phyloP scores from a whole-genome alignment of 2,113 vertebrate species.

The Upupa epops region DNA sequence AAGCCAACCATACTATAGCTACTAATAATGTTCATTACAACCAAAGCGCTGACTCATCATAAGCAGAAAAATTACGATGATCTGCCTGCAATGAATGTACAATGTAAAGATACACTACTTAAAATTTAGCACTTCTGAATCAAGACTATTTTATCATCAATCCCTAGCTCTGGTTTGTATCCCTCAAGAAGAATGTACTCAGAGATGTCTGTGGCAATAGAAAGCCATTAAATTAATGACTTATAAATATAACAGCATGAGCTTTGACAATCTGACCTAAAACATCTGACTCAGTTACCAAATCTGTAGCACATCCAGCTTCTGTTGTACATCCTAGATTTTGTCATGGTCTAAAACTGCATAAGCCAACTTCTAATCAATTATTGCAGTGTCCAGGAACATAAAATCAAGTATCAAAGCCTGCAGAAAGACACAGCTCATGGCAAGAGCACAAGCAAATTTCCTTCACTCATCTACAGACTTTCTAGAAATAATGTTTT shows the following conservation, averaged over 20 bases:
- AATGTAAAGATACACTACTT: background rate
- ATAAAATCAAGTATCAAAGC: background rate
- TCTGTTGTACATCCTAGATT: background rate
- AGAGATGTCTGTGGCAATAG: background rate
- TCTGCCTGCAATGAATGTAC: background rate
- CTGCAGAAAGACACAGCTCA: background rate
- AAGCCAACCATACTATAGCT: fast-evolving
- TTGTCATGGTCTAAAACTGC: background rate
- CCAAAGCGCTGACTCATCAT: background rate
- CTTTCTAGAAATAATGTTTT: background rate
- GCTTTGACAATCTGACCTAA: background rate
- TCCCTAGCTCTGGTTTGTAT: background rate
- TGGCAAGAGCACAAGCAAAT: background rate
- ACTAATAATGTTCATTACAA: background rate
- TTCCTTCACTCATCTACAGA: background rate
- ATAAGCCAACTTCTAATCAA: background rate
- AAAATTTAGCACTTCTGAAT: background rate
- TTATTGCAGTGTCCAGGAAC: background rate
- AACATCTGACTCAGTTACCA: background rate
- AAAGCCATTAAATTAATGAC: background rate
- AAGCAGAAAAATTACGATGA: background rate
- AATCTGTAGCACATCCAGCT: background rate
- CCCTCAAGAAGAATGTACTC: background rate
- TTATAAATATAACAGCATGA: background rate
- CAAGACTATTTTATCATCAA: background rate